phyloP scores from a whole-genome alignment of 2,113 vertebrate genomes.

The Colaptes auratus region DNA sequence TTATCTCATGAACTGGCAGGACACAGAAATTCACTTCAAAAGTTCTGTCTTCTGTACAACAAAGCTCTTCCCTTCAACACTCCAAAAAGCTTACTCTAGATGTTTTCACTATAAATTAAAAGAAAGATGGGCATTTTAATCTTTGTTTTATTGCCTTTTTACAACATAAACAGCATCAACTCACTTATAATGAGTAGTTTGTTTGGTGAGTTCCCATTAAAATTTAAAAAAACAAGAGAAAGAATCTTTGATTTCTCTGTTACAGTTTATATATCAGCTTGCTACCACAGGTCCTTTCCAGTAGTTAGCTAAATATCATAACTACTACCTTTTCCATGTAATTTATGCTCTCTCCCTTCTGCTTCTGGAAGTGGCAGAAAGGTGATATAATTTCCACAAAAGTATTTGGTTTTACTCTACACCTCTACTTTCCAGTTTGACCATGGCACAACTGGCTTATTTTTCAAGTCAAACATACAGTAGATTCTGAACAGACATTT shows the following conservation, averaged over 20 bases:
- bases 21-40: neutral
- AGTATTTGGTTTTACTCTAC: neutral
- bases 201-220: neutral
- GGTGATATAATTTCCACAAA: neutral
- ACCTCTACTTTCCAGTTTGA: neutral
- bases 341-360: neutral
- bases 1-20: neutral
- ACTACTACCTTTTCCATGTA: neutral
- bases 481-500: neutral
- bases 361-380: neutral
- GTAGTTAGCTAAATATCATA: neutral
- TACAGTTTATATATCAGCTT: neutral
- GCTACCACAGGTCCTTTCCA: neutral
- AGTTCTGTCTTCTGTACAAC: neutral
- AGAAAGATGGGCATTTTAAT: neutral
- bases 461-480: neutral
- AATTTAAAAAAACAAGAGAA: neutral
- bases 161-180: neutral
- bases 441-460: neutral
- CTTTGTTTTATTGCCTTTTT: neutral
- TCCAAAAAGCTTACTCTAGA: neutral
- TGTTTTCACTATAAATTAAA: neutral
- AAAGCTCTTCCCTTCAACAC: neutral
- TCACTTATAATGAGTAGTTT: neutral
- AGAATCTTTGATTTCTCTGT: neutral